Conservation (phyloP, 2,113 vertebrate species). For the Lipophrys pholis region DNA sequence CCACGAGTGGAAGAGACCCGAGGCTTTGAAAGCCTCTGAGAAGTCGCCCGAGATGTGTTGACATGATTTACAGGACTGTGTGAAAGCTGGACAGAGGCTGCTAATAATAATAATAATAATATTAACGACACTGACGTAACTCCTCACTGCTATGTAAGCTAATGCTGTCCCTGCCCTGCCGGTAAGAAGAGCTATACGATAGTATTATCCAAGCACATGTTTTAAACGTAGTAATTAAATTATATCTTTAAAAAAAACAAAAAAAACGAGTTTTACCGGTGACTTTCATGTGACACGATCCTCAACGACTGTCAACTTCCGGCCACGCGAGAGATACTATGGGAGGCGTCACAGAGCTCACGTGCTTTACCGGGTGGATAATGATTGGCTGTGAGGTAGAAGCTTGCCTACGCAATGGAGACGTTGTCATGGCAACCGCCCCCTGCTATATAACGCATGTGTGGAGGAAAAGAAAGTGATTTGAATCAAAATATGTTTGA, state of each 20-base stretch:
- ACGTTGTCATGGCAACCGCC: background rate
- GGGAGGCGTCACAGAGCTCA: background rate
- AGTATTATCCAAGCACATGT: no score
- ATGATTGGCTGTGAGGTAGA: conserved; percentile 27
- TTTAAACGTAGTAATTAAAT: no score
- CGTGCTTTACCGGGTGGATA: conserved; percentile 5
- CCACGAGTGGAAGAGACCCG: background rate
- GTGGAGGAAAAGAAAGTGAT: no score
- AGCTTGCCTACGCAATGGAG: background rate
- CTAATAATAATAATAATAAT: no score
- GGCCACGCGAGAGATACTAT: background rate
- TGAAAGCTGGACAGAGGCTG: background rate
- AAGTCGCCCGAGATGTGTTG: conserved; percentile 46
- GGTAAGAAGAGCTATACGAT: no score
- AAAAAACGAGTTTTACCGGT: background rate
- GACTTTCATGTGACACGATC: conserved; percentile 60
- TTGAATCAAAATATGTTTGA: no score
- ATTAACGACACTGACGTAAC: no score
- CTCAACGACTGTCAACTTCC: conserved; percentile 31
- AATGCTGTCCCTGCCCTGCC: no score
- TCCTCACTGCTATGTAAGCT: no score
- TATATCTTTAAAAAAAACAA: no score
- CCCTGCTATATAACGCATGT: no score
- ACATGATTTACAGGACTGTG: conserved; percentile 35
- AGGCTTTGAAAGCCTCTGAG: conserved; percentile 16